These are phyloP conservation scores for Cyclophora albipunctata DNA, from an alignment of 2,888 invertebrate species.

Conservation along the genomic window DNA sequence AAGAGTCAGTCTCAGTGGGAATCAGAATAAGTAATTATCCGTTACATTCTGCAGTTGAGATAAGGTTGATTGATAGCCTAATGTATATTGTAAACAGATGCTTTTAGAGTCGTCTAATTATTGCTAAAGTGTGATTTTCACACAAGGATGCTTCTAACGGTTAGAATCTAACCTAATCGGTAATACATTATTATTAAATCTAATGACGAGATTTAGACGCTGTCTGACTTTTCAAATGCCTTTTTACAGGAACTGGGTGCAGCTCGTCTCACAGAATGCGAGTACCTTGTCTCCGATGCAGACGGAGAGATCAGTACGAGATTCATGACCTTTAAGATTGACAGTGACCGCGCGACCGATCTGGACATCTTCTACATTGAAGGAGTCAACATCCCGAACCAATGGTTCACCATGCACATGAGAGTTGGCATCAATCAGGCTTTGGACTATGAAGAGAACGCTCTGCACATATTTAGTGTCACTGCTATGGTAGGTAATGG, in stretches of 20 bases:
- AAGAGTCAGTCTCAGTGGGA: too few relatives aligned
- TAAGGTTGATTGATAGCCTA: too few relatives aligned
- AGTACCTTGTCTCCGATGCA: constrained; percentile 51
- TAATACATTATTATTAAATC: too few relatives aligned
- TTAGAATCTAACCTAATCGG: too few relatives aligned
- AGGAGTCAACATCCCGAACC: constrained; percentile 29
- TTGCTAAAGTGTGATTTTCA: too few relatives aligned
- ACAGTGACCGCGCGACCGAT: constrained; percentile 50
- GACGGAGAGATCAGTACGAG: constrained; percentile 63
- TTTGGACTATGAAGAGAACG: constrained; percentile 61
- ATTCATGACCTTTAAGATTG: constrained; percentile 52
- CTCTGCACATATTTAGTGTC: constrained; percentile 72
- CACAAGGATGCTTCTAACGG: too few relatives aligned
- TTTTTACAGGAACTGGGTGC: constrained; percentile 55
- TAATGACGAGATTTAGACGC: too few relatives aligned
- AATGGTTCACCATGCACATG: constrained; percentile 51
- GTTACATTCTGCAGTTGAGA: background rate
- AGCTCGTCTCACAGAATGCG: constrained; percentile 45
- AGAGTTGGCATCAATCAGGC: constrained; percentile 37
- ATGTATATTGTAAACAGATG: too few relatives aligned
- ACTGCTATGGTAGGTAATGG: constrained; percentile 64
- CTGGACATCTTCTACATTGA: constrained; percentile 45
- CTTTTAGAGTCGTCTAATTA: too few relatives aligned
- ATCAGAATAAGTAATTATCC: background rate
- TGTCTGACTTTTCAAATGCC: too few relatives aligned